These are phyloP conservation scores for Ceratosolen fusciceps DNA, from an alignment of 1,140 invertebrate genomes.

Conservation along the genomic window DNA sequence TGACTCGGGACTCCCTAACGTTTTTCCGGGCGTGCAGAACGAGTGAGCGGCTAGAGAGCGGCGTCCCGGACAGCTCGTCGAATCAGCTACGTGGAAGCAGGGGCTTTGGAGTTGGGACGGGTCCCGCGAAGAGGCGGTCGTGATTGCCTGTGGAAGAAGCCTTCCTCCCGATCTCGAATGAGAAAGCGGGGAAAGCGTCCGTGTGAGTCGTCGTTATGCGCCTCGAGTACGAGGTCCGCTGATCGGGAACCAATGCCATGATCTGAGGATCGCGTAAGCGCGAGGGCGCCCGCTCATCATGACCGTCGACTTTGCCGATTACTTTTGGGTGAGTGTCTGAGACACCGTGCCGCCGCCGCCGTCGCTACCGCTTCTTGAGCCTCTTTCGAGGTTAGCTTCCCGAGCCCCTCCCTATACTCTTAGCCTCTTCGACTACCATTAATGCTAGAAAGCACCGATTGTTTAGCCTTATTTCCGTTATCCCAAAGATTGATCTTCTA, in stretches of 20 bases:
- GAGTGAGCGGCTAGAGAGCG: neutral
- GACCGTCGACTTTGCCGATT: constrained; percentile 86
- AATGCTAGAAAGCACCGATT: too few relatives aligned
- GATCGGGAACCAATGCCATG: constrained; percentile 16
- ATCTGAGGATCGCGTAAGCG: constrained; percentile 34
- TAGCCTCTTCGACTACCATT: neutral
- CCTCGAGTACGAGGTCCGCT: neutral
- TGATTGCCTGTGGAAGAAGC: neutral
- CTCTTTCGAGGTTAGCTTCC: constrained; percentile 31
- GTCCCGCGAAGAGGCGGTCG: neutral
- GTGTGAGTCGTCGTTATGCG: neutral
- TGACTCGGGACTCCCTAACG: too few relatives aligned
- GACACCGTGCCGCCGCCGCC: neutral
- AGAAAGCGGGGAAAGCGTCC: neutral
- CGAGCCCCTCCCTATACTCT: neutral
- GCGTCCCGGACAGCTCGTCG: neutral
- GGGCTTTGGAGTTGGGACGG: neutral
- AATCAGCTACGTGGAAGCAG: neutral
- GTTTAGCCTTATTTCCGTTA: too few relatives aligned
- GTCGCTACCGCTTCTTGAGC: too few relatives aligned
- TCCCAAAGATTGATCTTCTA: too few relatives aligned
- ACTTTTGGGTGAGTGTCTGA: constrained; percentile 81
- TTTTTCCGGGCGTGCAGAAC: neutral
- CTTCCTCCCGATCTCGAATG: constrained; percentile 17
- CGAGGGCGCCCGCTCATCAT: constrained; percentile 68